Evolutionary conservation across 2,888 invertebrate genomes (phyloP).

Genomic region (Dinocampus coccinellae): DNA sequence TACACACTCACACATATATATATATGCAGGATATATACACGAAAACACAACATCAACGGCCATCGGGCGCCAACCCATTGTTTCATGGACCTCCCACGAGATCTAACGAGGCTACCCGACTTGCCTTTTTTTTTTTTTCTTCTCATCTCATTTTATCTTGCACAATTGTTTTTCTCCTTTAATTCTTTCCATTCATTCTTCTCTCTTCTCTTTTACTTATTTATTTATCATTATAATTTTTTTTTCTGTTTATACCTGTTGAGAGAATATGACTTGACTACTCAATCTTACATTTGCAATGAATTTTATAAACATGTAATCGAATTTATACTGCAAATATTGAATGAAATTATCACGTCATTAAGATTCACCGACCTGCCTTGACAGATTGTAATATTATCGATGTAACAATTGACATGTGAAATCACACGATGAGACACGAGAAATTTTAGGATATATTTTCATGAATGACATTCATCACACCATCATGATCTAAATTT

Average conservation of each 20-base stretch:
- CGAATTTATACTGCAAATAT: not conserved
- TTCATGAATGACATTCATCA: not conserved
- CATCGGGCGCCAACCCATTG: constrained; percentile 58
- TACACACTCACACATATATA: constrained; percentile 22
- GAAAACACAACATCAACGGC: constrained; percentile 34
- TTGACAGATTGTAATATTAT: too few relatives aligned
- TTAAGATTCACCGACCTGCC: not conserved
- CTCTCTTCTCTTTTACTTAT: constrained; percentile 32
- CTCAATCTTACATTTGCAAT: constrained; percentile 16
- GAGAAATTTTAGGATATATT: not conserved
- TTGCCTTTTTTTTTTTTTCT: constrained; percentile 28
- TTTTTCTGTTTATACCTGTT: constrained; percentile 32
- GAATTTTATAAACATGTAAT: not conserved
- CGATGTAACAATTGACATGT: not conserved
- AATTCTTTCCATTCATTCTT: too few relatives aligned
- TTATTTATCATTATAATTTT: constrained; percentile 38
- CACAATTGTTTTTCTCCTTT: constrained; percentile 39
- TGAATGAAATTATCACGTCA: not conserved
- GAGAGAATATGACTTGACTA: constrained; percentile 23
- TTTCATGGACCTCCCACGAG: constrained; percentile 58
- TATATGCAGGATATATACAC: constrained; percentile 24
- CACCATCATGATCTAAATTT: not conserved
- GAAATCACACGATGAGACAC: not conserved
- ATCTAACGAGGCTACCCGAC: constrained; percentile 54
- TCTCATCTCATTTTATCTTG: constrained; percentile 37